Base-by-base conservation (phyloP, 2,888 invertebrate genomes). In the Acronicta psi region DNA sequence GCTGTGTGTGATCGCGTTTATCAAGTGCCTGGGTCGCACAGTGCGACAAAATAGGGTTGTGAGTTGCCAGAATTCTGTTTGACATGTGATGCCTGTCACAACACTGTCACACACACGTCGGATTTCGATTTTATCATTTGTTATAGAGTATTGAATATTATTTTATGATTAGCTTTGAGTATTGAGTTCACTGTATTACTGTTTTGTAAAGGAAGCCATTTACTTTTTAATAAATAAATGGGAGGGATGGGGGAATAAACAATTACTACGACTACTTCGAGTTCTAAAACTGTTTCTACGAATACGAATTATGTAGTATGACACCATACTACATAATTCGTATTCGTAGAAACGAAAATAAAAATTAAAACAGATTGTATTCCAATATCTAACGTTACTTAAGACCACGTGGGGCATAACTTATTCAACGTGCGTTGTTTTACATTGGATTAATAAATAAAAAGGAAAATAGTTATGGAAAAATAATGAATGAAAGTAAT, bases 71-170 rank as follows among this genome's bases (percentile, higher is more conserved):
- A 71, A 75, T 58, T 52, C n/a, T 34, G 43, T 69, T 69, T 77
- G 59, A 75, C 59, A 68, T 54, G 49, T 71, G 73, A 75, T 44
- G 56, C 46, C 62, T 75, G 75, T 75, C 75, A 77, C 43, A 75
- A 75, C 68, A 75, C 57, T 55, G 75, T 68, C 75, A 71, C 58
- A 52, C 52, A 62, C 64, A 60, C 57, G 76, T 75, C 78, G 64
- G 56, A 68, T 75, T 75, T 71, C 50, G 52, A 75, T 68, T 68
- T 75, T 71, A 60, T 75, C 59, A 51, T 58, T 55, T 54, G 70
- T 59, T 61, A 69, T 49, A 51, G 56, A 54, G 45, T 38, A 54
- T 67, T 67, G 49, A 71, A 71, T 72, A 57, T 57, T 60, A 53
- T 52, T 77, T 43, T 57, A 57, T 73, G 57, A 69, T 69, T 51